Evolutionary conservation across 2,797 vertebrate genomes (phyloP), one percentile per base, ranked within the genome.

Genomic region (Brachyalestes nurse): DNA sequence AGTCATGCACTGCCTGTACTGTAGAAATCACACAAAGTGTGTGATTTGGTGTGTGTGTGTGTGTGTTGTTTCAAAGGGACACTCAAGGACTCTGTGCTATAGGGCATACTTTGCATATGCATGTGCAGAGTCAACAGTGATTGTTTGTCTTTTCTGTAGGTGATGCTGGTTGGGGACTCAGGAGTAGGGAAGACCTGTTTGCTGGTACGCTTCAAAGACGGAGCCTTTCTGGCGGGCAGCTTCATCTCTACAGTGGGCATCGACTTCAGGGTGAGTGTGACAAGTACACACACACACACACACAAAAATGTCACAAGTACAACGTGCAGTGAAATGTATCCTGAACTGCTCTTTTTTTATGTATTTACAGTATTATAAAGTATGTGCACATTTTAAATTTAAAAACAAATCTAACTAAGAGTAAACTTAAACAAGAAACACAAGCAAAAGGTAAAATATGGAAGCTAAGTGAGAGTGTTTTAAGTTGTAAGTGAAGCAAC

Each of bases 211-310:
- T 96, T 97, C 87, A 96, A 97, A 80, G 95, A 97, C 0, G 95
- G 96, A 0, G 96, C 95, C 0, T 96, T 97, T 88, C 91, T 96
- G 42, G 94, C 95, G 0, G 96, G 96, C 38, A 95, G 94, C 89
- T 97, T 97, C 92, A 96, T 96, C 69, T 96, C 96, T 40, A 97
- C 96, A 0, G 96, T 96, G 23, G 96, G 96, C 8, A 96, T 97
- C 0, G 95, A 96, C 91, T 97, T 97, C 89, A 90, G 96, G 93
- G 96, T 97, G 86, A 94, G 95, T 79, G 28, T 28, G 28, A 28
- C 28, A 28, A 28, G 28, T 28, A 28, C 3, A 19, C 2, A 74
- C 23, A 77, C 40, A 75, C 73, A 28, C 42, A 75, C 6, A 64
- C 40, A 75, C 40, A 9, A 1, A 28, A 28, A 28, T 28, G 28